A percentile compares a stretch with the other conserved stretches of the same genome.
These are phyloP conservation scores for Hassar affinis DNA, from an alignment of 2,113 vertebrate species.

Conservation along the genomic window DNA sequence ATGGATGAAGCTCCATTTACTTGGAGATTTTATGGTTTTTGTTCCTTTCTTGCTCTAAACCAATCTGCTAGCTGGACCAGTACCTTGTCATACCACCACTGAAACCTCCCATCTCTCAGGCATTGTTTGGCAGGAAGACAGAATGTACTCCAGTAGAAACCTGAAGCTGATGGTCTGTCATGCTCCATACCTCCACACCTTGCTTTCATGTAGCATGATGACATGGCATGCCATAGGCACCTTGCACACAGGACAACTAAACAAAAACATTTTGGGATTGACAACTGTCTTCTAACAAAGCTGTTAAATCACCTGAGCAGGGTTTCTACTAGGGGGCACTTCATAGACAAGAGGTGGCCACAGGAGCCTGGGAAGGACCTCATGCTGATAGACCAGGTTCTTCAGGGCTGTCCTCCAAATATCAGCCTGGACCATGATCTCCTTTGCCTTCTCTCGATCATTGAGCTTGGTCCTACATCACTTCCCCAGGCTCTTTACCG, in stretches of 20 bases:
- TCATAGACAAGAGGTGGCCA: neutral
- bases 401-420: neutral
- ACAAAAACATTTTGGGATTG: neutral
- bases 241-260: too few relatives aligned
- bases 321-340: neutral
- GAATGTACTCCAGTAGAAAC: neutral
- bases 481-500: neutral
- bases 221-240: neutral
- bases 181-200: neutral
- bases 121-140: neutral
- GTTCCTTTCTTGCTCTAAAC: neutral
- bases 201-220: neutral
- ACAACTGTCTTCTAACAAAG: neutral
- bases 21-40: neutral
- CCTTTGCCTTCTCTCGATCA: neutral
- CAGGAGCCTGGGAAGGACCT: neutral
- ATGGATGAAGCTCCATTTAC: neutral
- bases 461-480: neutral
- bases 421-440: neutral
- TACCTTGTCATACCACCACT: neutral
- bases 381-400: neutral
- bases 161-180: neutral
- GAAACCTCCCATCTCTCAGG: neutral
- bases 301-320: neutral
- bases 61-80: neutral